These are phyloP conservation scores for Sclerurus mexicanus DNA, from an alignment of 2,113 vertebrate genomes.

Conservation along the genomic window DNA sequence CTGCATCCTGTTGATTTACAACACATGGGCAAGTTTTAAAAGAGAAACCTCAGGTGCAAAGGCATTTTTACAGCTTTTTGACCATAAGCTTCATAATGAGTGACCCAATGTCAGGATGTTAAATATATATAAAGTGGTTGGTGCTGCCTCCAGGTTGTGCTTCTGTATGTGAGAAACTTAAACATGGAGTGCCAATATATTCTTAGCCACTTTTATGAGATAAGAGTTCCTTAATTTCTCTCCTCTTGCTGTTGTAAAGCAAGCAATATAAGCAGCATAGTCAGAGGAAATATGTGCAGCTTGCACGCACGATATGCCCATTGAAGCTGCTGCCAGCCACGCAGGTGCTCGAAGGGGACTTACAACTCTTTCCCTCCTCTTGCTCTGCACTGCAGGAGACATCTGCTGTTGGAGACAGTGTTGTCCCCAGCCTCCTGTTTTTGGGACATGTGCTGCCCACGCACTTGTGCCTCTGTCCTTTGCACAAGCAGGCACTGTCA, in stretches of 20 bases:
- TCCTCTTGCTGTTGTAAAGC: background rate
- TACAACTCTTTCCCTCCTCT: background rate
- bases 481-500: rapidly evolving
- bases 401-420: background rate
- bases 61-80: slow-evolving; percentile 9
- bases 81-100: background rate
- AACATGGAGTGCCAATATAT: background rate
- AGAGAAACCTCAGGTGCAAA: background rate
- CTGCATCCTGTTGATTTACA: background rate
- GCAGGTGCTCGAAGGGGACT: background rate
- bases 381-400: rapidly evolving
- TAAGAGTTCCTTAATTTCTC: background rate
- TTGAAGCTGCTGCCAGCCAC: background rate
- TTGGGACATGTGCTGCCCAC: background rate
- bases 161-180: background rate
- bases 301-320: background rate
- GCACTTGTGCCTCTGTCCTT: rapidly evolving
- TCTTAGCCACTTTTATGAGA: background rate
- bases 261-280: background rate
- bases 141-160: background rate
- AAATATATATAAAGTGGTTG: background rate
- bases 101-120: background rate
- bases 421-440: background rate
- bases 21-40: background rate
- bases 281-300: background rate